phyloP scores from a whole-genome alignment of 2,797 vertebrate species.

The Rhinatrema bivittatum region DNA sequence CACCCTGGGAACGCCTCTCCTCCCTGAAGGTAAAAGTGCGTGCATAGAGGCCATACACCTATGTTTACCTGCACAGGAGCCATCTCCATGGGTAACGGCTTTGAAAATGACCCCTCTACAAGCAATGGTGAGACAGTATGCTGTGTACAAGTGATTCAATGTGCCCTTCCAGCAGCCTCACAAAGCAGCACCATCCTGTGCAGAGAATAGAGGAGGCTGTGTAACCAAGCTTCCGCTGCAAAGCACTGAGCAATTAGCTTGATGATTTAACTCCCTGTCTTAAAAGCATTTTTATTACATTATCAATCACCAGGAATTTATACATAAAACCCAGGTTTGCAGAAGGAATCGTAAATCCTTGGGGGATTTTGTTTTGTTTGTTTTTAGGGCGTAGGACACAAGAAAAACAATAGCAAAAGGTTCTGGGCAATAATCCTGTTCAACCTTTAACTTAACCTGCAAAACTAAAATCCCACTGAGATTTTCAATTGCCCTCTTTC shows the following conservation, averaged over 20 bases:
- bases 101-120: no score
- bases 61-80: no score
- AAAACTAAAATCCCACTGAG: no score
- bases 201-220: not conserved
- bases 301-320: conserved; percentile 63
- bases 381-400: conserved; percentile 32
- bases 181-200: conserved; percentile 11
- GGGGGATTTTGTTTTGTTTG: conserved; percentile 33
- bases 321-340: conserved; percentile 55
- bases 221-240: conserved; percentile 49
- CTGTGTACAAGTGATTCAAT: conserved; percentile 14
- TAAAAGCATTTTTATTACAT: conserved; percentile 71
- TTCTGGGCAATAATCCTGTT: no score
- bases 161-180: conserved; percentile 28
- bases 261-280: conserved; percentile 57
- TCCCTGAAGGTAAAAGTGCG: no score
- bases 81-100: no score
- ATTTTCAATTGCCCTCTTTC: no score
- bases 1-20: no score
- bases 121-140: conserved; percentile 11
- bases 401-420: no score
- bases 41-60: no score
- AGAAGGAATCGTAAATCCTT: conserved; percentile 47
- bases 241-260: conserved; percentile 55
- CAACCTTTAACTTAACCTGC: no score